Conservation (phyloP, 1,140 invertebrate genomes). For the Aethina tumida region DNA sequence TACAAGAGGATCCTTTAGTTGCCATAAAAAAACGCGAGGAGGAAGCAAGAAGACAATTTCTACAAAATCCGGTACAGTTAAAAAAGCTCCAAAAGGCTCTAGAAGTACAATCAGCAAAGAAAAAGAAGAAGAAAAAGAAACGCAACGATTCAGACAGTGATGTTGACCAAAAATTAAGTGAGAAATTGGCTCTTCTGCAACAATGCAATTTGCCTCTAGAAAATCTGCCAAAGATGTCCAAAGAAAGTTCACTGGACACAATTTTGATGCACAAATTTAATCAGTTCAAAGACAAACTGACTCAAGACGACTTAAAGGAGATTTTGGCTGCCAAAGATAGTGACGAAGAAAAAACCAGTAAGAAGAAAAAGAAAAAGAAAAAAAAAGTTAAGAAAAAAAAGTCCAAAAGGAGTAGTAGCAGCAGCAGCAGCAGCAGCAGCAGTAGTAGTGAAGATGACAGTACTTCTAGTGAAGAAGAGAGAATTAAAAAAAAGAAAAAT, state of each 20-base stretch:
- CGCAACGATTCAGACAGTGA: slow-evolving; percentile 35
- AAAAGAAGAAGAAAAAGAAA: slow-evolving; percentile 43
- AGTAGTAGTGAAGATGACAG: slow-evolving; percentile 6
- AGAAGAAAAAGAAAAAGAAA: slow-evolving; percentile 11
- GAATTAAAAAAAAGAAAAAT: not conserved
- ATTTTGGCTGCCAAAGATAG: slow-evolving; percentile 37
- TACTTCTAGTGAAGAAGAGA: slow-evolving; percentile 7
- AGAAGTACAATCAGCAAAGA: slow-evolving; percentile 45
- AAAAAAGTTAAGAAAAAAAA: slow-evolving; percentile 34
- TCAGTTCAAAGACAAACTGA: slow-evolving; percentile 38
- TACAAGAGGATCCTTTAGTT: slow-evolving; percentile 84
- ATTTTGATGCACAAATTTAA: slow-evolving; percentile 45
- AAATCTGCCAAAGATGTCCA: slow-evolving; percentile 36
- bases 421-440: slow-evolving; percentile 3
- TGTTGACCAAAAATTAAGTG: slow-evolving; percentile 39
- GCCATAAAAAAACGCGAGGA: slow-evolving; percentile 77
- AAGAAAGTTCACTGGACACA: slow-evolving; percentile 40
- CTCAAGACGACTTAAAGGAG: slow-evolving; percentile 41
- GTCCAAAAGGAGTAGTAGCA: slow-evolving; percentile 23
- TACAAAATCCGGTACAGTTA: slow-evolving; percentile 85
- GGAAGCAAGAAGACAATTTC: slow-evolving; percentile 65
- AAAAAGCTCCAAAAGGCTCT: slow-evolving; percentile 73
- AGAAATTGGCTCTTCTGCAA: slow-evolving; percentile 40
- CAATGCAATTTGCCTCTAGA: slow-evolving; percentile 7
- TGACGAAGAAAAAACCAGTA: slow-evolving; percentile 32